Conservation (phyloP, 1,140 invertebrate species). For the Achroia grisella region DNA sequence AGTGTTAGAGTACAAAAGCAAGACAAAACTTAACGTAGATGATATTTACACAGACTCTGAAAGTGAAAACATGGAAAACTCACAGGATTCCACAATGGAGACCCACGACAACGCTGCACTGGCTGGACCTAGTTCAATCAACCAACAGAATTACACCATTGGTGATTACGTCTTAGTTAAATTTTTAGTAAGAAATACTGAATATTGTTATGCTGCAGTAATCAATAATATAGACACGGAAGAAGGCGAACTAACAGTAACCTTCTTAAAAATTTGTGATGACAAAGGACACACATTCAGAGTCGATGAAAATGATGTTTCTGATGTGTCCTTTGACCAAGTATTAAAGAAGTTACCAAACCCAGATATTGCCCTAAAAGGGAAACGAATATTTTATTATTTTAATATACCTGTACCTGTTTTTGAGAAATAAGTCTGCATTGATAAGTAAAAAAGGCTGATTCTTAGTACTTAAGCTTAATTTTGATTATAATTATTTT, state of each 20-base stretch:
- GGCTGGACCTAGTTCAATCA: too few species aligned
- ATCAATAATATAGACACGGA: constrained; percentile 15
- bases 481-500: constrained; percentile 6
- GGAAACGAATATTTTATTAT: constrained; percentile 11
- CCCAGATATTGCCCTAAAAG: constrained; percentile 5
- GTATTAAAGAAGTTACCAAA: constrained; percentile 3
- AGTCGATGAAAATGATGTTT: constrained; percentile 5
- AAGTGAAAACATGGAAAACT: too few species aligned
- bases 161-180: constrained; percentile 14
- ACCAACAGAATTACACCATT: too few species aligned
- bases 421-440: constrained; percentile 13
- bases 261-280: constrained; percentile 23
- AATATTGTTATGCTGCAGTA: constrained; percentile 19
- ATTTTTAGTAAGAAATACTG: constrained; percentile 11
- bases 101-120: too few species aligned
- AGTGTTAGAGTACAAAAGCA: too few species aligned
- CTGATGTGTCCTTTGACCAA: not conserved
- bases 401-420: constrained; percentile 10
- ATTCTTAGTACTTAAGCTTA: constrained; percentile 5
- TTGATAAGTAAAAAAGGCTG: constrained; percentile 5
- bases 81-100: too few species aligned
- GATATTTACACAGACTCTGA: too few species aligned
- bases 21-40: too few species aligned
- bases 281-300: constrained; percentile 16
- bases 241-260: too few species aligned